phyloP scores from a whole-genome alignment of 2,888 invertebrate genomes.

The Dryadula phaetusa region DNA sequence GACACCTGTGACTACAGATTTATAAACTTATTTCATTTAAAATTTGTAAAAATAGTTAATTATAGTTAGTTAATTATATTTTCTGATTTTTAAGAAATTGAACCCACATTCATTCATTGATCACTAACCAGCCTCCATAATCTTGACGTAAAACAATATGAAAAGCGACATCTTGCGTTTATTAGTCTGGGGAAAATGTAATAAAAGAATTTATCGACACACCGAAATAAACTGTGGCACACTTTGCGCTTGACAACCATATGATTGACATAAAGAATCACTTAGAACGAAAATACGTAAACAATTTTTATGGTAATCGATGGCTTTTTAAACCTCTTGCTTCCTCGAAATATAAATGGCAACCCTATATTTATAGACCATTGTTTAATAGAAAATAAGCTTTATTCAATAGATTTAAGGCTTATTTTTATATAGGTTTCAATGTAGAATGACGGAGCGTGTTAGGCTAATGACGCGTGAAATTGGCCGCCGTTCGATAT shows the following conservation, averaged over 20 bases:
- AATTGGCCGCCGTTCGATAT: conserved; percentile 51
- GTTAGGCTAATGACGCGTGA: conserved; percentile 53
- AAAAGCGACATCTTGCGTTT: conserved; percentile 9
- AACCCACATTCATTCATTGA: too few relatives aligned
- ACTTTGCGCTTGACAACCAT: conserved; percentile 18
- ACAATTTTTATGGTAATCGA: conserved; percentile 26
- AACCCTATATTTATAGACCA: conserved; percentile 16
- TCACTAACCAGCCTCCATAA: too few relatives aligned
- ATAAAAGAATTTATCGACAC: conserved; percentile 1
- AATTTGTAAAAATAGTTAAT: too few relatives aligned
- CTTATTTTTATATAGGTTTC: conserved; percentile 12
- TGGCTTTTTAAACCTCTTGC: conserved; percentile 34
- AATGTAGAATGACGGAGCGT: conserved; percentile 48
- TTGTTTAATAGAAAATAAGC: not conserved
- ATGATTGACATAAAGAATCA: conserved; percentile 18
- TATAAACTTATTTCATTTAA: too few relatives aligned
- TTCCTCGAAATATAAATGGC: conserved; percentile 38
- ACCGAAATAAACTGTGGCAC: conserved; percentile 5
- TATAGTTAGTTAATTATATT: too few relatives aligned
- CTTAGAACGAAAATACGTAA: conserved; percentile 15
- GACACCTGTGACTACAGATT: too few relatives aligned
- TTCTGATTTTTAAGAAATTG: too few relatives aligned
- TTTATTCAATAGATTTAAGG: not conserved
- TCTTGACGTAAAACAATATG: not conserved
- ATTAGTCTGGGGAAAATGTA: not conserved